Evolutionary conservation across 2,888 invertebrate genomes (phyloP).

Genomic region (Prostheceraeus crozeri): DNA sequence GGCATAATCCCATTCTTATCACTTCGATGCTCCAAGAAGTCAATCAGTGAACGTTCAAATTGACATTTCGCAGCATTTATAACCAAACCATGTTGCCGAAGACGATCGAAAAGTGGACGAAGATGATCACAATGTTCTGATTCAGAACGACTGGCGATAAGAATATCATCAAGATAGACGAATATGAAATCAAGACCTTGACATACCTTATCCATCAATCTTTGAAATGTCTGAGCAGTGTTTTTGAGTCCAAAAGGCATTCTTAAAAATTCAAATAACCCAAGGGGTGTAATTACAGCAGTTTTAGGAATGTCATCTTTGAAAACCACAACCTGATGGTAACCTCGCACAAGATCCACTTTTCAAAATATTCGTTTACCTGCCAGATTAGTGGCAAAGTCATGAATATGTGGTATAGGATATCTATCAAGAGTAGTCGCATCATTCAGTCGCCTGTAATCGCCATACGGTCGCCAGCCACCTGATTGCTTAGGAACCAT

Average conservation of each 20-base stretch:
- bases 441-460: no score
- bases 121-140: constrained; percentile 38
- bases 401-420: constrained; percentile 39
- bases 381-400: constrained; percentile 35
- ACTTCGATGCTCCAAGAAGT: constrained; percentile 41
- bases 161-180: constrained; percentile 33
- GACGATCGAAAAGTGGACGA: constrained; percentile 34
- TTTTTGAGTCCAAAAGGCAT: constrained; percentile 35
- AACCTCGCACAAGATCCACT: constrained; percentile 39
- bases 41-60: constrained; percentile 37
- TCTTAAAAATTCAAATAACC: background rate
- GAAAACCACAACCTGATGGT: constrained; percentile 30
- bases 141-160: constrained; percentile 33
- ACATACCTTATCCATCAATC: constrained; percentile 18
- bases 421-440: constrained; percentile 34
- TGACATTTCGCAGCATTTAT: constrained; percentile 39
- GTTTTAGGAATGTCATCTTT: constrained; percentile 15
- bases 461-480: no score
- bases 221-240: constrained; percentile 29
- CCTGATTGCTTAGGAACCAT: no score
- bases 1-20: constrained; percentile 27
- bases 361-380: constrained; percentile 41
- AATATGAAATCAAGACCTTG: constrained; percentile 2
- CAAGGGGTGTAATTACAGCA: constrained; percentile 27
- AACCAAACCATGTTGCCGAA: constrained; percentile 34